Conservation (phyloP, 2,797 vertebrate genomes). For the Fringilla coelebs region DNA sequence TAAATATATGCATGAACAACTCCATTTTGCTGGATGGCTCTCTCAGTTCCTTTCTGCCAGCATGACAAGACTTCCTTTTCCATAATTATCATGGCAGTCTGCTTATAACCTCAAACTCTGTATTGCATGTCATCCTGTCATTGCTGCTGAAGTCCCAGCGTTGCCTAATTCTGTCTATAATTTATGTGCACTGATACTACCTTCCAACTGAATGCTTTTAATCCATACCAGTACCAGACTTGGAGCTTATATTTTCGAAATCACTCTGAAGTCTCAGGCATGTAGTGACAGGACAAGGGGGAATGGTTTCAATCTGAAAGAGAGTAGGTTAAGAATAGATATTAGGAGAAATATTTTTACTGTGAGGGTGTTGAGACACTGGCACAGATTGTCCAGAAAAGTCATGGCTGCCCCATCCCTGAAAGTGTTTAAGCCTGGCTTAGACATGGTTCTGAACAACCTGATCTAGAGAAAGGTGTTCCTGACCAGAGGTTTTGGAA, state of each 20-base stretch:
- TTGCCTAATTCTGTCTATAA: not conserved
- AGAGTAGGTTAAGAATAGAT: not conserved
- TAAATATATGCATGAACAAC: not conserved
- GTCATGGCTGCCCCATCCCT: not conserved
- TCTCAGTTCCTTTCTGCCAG: not conserved
- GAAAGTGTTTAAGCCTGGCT: not conserved
- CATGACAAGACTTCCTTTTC: not conserved
- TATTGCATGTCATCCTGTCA: not conserved
- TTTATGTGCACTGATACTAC: not conserved
- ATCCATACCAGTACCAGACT: not conserved
- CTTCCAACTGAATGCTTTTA: not conserved
- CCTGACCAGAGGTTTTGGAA: not conserved
- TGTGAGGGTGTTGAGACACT: not conserved
- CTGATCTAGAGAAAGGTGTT: not conserved
- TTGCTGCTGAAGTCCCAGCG: not conserved
- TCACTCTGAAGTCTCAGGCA: not conserved
- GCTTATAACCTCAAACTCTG: not conserved
- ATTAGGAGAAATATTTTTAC: not conserved
- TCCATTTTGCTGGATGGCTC: not conserved
- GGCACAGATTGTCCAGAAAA: not conserved
- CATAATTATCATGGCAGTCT: not conserved
- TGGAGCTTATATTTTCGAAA: not conserved
- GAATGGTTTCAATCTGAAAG: not conserved
- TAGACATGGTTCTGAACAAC: not conserved
- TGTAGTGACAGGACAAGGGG: not conserved